Percentiles rank a stretch among this genome's conserved stretches.
Evolutionary conservation across 2,113 vertebrate genomes (phyloP).

Genomic region (Donacobius atricapilla): DNA sequence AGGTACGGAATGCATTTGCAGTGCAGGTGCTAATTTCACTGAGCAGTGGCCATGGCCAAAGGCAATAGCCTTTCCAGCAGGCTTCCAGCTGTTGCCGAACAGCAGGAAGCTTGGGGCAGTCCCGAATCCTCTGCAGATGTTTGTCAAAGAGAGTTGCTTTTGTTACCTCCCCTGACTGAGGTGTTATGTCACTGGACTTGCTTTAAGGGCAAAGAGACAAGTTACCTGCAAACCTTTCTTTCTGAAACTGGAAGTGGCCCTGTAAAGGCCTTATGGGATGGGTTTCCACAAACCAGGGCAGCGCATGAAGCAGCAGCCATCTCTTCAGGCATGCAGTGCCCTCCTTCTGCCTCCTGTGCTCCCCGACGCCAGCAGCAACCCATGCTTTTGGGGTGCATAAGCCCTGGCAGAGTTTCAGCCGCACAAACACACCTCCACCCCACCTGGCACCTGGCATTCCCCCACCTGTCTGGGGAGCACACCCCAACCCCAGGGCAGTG

Average conservation of each 20-base stretch:
- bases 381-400: not conserved
- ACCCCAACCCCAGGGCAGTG: accelerated
- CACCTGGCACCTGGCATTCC: accelerated
- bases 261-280: not conserved
- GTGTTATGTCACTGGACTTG: not conserved
- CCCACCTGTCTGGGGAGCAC: accelerated
- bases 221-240: not conserved
- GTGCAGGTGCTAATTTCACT: not conserved
- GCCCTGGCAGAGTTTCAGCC: not conserved
- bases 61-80: not conserved
- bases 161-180: not conserved
- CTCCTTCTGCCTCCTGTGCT: accelerated
- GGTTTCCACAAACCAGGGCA: not conserved
- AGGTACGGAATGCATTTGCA: not conserved
- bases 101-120: not conserved
- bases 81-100: not conserved
- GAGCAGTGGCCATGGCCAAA: not conserved
- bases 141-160: not conserved
- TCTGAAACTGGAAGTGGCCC: not conserved
- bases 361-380: accelerated
- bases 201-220: not conserved
- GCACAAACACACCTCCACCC: not conserved
- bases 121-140: not conserved
- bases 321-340: not conserved
- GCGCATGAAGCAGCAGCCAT: accelerated